phyloP scores from a whole-genome alignment of 2,113 vertebrate species.

The Varanus salvator region DNA sequence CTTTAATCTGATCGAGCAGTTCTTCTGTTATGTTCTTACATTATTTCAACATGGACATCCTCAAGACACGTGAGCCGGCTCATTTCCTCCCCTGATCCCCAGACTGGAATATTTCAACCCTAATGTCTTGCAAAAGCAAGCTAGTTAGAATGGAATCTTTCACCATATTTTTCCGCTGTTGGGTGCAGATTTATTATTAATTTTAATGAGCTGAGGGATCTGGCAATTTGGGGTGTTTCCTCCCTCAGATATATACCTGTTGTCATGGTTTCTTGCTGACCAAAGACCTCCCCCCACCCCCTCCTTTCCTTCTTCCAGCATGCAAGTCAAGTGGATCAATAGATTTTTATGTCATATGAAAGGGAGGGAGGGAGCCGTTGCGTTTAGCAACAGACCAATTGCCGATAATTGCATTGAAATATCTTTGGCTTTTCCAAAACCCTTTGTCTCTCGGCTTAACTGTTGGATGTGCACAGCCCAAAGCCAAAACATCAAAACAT shows the following conservation, averaged over 20 bases:
- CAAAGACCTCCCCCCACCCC: background rate
- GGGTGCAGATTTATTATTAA: background rate
- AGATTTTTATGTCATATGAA: conserved; percentile 4
- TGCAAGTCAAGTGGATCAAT: accelerated
- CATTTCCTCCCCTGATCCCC: too few relatives aligned
- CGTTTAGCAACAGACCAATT: conserved; percentile 18
- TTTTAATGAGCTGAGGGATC: background rate
- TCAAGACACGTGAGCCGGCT: too few relatives aligned
- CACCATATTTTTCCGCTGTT: too few relatives aligned
- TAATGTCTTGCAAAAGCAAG: background rate
- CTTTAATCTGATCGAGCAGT: too few relatives aligned
- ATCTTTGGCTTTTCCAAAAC: background rate
- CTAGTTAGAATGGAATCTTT: too few relatives aligned
- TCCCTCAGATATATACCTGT: background rate
- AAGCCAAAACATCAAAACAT: background rate
- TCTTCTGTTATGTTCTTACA: too few relatives aligned
- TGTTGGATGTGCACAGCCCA: accelerated
- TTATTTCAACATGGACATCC: too few relatives aligned
- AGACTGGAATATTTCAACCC: background rate
- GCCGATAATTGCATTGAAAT: conserved; percentile 3
- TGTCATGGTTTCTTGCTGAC: background rate
- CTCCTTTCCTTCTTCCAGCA: accelerated
- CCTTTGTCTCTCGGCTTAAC: accelerated
- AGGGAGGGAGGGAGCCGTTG: accelerated
- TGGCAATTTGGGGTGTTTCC: background rate